Evolutionary conservation across 2,888 invertebrate species (phyloP), one percentile per base, ranked within the genome.

Genomic region (Heliconius charithonia): DNA sequence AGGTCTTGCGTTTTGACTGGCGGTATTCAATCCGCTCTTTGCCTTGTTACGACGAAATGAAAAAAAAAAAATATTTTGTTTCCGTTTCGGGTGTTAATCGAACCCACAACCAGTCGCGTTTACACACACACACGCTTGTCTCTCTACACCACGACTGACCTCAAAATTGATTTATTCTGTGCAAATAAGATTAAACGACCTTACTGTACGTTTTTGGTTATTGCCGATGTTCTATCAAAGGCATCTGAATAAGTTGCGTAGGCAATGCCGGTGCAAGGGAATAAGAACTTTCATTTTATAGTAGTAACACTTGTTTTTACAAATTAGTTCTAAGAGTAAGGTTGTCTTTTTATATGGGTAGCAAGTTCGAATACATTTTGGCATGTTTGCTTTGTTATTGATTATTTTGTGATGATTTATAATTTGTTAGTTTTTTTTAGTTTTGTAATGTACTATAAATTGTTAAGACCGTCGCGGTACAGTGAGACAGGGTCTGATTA

Each of bases 191-290:
- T 75, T 37, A 37, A 56, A 29, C 71, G 77, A 67, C 77, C 80
- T 80, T 80, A 71, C n/a, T 32, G 70, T 65, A 65, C 71, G 77
- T 75, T 80, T 80, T 78, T 73, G 76, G 78, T 69, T 66, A 63
- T 76, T 78, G 78, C 76, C 1, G 59, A 59, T 76, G 51, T 70
- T 69, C 76, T 65, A 51, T 29, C 67, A 78, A 75, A 80, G 41
- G 32, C 66, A 56, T 63, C 45, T 37, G 19, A 78, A 63, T 63
- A 41, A 67, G 32, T 13, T 77, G 65, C 75, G 79, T 77, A 65
- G 70, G 73, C 12, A 29, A 63, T 71, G n/a, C 16, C 12, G 10
- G 9, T 62, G 27, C 25, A 63, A 25, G 6, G 37, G 37, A 78
- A 67, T 67, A 59, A 3, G 4, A 12, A 37, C 37, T 59, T 19